A percentile compares a stretch with the other conserved stretches of the same genome.
Evolutionary conservation across 2,797 vertebrate species (phyloP).

Genomic region (Cyprinodon diabolis): DNA sequence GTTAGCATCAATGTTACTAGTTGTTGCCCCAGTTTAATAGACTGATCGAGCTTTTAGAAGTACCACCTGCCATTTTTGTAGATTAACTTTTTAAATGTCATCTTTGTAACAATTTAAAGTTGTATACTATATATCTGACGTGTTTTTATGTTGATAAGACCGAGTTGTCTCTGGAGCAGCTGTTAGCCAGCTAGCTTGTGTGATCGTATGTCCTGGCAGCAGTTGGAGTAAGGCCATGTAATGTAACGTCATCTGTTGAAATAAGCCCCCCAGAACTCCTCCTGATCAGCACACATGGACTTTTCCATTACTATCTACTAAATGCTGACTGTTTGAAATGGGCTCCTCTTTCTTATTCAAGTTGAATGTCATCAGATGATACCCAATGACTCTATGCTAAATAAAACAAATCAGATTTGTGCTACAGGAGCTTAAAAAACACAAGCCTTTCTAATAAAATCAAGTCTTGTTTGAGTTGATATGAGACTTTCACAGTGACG

Average conservation of each 20-base stretch:
- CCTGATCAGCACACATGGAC: constrained; percentile 44
- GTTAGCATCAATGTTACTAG: constrained; percentile 41
- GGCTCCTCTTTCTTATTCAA: too few species aligned
- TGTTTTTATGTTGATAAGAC: neutral
- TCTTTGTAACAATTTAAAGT: neutral
- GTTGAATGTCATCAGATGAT: neutral
- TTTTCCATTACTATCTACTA: constrained; percentile 51
- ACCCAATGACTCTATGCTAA: too few species aligned
- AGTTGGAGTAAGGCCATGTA: constrained; percentile 70
- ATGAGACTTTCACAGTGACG: too few species aligned
- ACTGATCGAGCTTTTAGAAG: neutral
- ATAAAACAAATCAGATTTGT: neutral
- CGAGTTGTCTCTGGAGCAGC: constrained; percentile 21
- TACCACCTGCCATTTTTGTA: neutral
- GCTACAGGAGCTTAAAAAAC: neutral
- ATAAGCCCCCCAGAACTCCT: constrained; percentile 57
- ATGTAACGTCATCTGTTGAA: constrained; percentile 72
- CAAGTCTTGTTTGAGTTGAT: too few species aligned
- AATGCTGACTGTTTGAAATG: neutral
- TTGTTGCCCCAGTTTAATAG: constrained; percentile 25
- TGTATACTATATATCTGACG: neutral
- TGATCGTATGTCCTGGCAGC: constrained; percentile 48
- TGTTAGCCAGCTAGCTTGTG: constrained; percentile 51
- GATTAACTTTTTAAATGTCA: neutral
- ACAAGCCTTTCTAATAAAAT: neutral